These are phyloP conservation scores for Varanus komodoensis DNA, from an alignment of 2,113 vertebrate genomes.

Conservation along the genomic window DNA sequence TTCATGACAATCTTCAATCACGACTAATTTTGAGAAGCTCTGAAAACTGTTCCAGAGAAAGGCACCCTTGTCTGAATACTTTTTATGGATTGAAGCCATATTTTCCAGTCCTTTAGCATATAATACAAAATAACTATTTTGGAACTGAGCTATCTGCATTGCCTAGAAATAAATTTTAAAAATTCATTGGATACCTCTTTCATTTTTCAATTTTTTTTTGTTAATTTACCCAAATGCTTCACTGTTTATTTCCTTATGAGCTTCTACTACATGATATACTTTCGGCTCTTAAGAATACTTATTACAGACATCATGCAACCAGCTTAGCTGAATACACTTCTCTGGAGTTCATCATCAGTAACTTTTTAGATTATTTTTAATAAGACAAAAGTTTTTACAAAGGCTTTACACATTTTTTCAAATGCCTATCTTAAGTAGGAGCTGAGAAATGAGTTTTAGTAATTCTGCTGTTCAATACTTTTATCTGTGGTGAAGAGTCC, in stretches of 20 bases:
- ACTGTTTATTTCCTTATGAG: conserved; percentile 67
- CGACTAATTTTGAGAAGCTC: conserved; percentile 62
- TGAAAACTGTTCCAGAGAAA: conserved; percentile 61
- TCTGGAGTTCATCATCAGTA: conserved; percentile 20
- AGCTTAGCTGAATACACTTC: conserved; percentile 54
- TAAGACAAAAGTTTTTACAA: neutral
- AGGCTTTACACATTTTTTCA: conserved; percentile 45
- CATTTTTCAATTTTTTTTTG: conserved; percentile 33
- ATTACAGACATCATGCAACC: conserved; percentile 43
- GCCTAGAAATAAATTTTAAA: conserved; percentile 61
- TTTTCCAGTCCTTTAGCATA: conserved; percentile 67
- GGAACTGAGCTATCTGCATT: conserved; percentile 58
- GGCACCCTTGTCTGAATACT: conserved; percentile 43
- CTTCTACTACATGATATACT: conserved; percentile 68
- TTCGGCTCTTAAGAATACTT: conserved; percentile 66
- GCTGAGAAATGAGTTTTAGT: conserved; percentile 45
- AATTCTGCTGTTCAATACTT: conserved; percentile 47
- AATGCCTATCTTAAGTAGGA: conserved; percentile 48
- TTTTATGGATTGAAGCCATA: conserved; percentile 79
- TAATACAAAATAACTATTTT: conserved; percentile 61
- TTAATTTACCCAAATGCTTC: conserved; percentile 56
- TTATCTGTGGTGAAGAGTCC: conserved; percentile 70
- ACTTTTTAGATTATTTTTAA: conserved; percentile 28
- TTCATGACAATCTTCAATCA: conserved; percentile 59
- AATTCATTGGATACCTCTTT: conserved; percentile 33